phyloP scores from a whole-genome alignment of 1,140 invertebrate genomes.

The Ips nitidus region DNA sequence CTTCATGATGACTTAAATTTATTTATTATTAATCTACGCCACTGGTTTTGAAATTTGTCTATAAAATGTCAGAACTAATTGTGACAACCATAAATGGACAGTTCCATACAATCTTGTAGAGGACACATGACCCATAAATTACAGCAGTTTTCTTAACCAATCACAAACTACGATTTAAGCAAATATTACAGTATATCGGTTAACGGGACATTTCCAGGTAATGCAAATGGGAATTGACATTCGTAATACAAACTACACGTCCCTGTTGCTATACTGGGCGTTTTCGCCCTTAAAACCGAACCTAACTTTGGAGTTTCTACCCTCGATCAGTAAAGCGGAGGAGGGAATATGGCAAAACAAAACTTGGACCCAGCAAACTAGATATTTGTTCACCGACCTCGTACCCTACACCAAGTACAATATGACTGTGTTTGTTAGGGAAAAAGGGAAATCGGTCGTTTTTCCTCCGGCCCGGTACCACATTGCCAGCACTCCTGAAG shows the following conservation, averaged over 20 bases:
- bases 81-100: no score
- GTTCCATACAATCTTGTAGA: no score
- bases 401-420: slow-evolving; percentile 74
- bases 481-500: slow-evolving; percentile 63
- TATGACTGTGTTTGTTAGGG: slow-evolving; percentile 71
- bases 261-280: slow-evolving; percentile 61
- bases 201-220: slow-evolving; percentile 47
- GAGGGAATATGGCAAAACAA: slow-evolving; percentile 59
- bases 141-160: no score
- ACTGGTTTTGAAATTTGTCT: no score
- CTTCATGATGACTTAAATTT: no score
- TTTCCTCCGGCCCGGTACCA: slow-evolving; percentile 65
- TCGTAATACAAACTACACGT: slow-evolving; percentile 54
- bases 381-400: slow-evolving; percentile 64
- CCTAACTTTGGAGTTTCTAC: slow-evolving; percentile 62
- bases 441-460: slow-evolving; percentile 54
- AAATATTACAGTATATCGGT: no score
- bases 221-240: slow-evolving; percentile 58
- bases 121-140: no score
- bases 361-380: slow-evolving; percentile 58
- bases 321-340: slow-evolving; percentile 55
- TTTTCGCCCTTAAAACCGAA: slow-evolving; percentile 49
- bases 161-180: no score
- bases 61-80: no score
- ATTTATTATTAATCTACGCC: no score